Conservation (phyloP, 2,797 vertebrate genomes). For the Esox lucius region DNA sequence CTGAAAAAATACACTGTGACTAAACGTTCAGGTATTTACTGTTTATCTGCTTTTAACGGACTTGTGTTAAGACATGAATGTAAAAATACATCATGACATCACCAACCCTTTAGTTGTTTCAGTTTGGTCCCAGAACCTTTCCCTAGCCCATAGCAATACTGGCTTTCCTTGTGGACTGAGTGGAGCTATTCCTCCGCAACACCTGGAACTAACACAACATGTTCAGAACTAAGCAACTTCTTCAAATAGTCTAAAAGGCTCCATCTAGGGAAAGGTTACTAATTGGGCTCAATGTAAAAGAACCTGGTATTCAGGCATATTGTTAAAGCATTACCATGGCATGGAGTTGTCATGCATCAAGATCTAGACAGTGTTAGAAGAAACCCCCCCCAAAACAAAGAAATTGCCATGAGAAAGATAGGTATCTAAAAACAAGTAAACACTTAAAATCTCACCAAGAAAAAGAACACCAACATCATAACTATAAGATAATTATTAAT, state of each 20-base stretch:
- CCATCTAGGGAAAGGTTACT: constrained; percentile 69
- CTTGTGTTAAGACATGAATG: constrained; percentile 68
- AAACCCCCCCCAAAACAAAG: constrained; percentile 69
- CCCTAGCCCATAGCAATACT: constrained; percentile 22
- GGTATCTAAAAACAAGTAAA: constrained; percentile 82
- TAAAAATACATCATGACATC: constrained; percentile 56
- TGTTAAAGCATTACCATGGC: constrained; percentile 72
- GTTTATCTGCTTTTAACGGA: constrained; percentile 53
- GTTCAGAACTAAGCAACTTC: constrained; percentile 53
- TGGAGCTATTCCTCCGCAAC: neutral
- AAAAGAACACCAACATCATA: constrained; percentile 81
- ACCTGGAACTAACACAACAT: constrained; percentile 26
- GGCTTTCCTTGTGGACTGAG: neutral
- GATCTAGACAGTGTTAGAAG: constrained; percentile 66
- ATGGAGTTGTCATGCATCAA: constrained; percentile 76
- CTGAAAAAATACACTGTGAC: constrained; percentile 72
- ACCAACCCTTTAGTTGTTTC: constrained; percentile 46
- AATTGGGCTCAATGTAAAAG: constrained; percentile 44
- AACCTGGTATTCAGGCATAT: constrained; percentile 64
- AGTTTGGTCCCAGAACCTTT: constrained; percentile 33
- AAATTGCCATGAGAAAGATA: constrained; percentile 73
- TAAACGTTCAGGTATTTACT: constrained; percentile 67
- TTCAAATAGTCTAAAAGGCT: constrained; percentile 68
- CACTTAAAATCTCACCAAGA: constrained; percentile 81
- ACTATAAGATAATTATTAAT: constrained; percentile 78